phyloP scores from a whole-genome alignment of 1,140 invertebrate genomes.

The Dendroctonus valens region DNA sequence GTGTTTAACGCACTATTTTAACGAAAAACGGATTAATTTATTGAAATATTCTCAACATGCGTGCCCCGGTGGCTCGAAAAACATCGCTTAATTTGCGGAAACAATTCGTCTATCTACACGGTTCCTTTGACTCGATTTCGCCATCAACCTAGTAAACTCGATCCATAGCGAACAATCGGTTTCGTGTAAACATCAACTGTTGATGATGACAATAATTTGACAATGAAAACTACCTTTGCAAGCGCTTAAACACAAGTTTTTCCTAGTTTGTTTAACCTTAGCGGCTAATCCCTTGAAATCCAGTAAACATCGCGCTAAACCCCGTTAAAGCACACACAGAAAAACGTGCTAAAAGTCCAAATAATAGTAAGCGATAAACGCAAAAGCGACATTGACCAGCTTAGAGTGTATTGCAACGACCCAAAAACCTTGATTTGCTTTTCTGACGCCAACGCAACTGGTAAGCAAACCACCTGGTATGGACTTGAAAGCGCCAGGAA shows the following conservation, averaged over 20 bases:
- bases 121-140: slow-evolving; percentile 6
- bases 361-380: neutral
- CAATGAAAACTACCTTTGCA: no score
- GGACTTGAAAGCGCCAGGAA: neutral
- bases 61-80: no score
- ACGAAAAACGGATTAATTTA: no score
- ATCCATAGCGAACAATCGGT: neutral
- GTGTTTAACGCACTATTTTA: no score
- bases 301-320: no score
- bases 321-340: neutral
- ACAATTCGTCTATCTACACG: neutral
- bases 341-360: slow-evolving; percentile 13
- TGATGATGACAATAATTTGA: no score
- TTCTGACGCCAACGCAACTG: slow-evolving; percentile 14
- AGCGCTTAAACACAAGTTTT: no score
- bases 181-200: no score
- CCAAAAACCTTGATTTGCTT: slow-evolving; percentile 15
- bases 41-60: no score
- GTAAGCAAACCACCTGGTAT: neutral
- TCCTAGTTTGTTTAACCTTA: no score
- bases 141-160: slow-evolving; percentile 12
- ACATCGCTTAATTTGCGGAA: no score
- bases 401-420: slow-evolving; percentile 6
- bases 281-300: no score
- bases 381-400: slow-evolving; percentile 17